Evolutionary conservation across 2,797 vertebrate genomes (phyloP).

Genomic region (Odontamblyopus lacepedii): DNA sequence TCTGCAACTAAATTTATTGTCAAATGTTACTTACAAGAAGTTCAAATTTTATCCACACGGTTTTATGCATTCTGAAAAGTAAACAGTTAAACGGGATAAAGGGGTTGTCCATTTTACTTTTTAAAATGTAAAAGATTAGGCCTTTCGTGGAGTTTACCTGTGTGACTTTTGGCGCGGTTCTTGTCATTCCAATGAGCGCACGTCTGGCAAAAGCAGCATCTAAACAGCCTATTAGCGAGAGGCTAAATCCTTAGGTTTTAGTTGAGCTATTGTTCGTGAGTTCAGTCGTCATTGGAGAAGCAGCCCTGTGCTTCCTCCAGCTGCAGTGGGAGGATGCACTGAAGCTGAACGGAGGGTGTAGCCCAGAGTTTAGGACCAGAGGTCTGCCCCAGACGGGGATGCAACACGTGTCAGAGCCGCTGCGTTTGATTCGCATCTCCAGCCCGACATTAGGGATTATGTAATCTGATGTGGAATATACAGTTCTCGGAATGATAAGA

Average conservation of each 20-base stretch:
- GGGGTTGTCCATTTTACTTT: not conserved
- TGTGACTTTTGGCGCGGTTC: conserved; percentile 30
- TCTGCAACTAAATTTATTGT: not conserved
- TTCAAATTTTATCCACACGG: conserved; percentile 34
- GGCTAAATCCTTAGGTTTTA: not conserved
- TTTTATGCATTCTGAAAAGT: conserved; percentile 69
- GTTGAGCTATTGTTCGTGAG: not conserved
- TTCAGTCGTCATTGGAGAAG: conserved; percentile 9
- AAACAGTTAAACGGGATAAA: not conserved
- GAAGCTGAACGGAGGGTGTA: conserved; percentile 51
- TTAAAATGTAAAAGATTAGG: not conserved
- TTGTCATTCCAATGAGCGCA: conserved; percentile 43
- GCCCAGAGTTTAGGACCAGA: conserved; percentile 19
- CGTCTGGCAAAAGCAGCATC: conserved; percentile 43
- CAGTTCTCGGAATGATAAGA: too few species aligned
- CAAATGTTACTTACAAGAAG: conserved; percentile 59
- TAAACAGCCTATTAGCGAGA: conserved; percentile 7
- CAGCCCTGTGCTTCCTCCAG: conserved; percentile 31
- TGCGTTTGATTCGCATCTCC: too few species aligned
- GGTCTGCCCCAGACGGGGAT: conserved; percentile 20
- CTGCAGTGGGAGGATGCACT: conserved; percentile 43
- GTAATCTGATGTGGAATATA: too few species aligned
- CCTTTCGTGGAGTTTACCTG: conserved; percentile 38
- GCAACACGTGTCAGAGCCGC: conserved; percentile 8
- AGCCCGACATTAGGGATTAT: too few species aligned